Base-by-base conservation (phyloP, 2,113 vertebrate species). In the Eupsittula cactorum region DNA sequence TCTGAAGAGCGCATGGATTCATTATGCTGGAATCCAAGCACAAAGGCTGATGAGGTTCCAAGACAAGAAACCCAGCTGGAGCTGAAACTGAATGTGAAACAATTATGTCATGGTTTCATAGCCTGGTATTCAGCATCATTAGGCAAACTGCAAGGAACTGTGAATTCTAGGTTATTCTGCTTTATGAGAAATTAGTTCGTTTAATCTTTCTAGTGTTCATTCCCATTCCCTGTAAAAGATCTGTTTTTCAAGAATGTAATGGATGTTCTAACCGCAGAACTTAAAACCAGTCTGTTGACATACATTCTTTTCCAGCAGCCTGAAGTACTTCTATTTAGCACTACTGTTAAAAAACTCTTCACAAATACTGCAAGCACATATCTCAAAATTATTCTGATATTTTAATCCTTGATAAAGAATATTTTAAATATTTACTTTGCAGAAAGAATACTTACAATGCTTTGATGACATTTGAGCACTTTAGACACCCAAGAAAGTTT, bases 371-470 rank as follows among this genome's bases (percentile, higher is more conserved):
- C 70, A 79, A 83, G 50, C 11, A 5, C 25, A 0, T 75, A 88
- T 88, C 88, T 97, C 47, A 68, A 82, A 86, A 50, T 91, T 8
- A 33, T 92, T 84, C 17, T 57, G 82, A 65, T 85, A 33, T 31
- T 93, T 95, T 5, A 73, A 11, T 80, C 37, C 91, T 86, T 69
- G 78, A 86, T 92, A 86, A 94, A 46, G 76, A 88, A 35, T 91
- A 77, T 82, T 91, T 96, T 86, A 95, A 96, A 77, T 95, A 95
- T 95, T 95, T 95, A 42, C 75, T 91, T 93, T 93, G 52, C 71
- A 53, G 63, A 73, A 96, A 70, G 62, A 94, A 19, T 70, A 94
- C 25, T 77, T 94, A 20, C 10, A 62, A 10, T 82, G 33, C 85
- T 88, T 90, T 91, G 74, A 42, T 95, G 52, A 46, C 33, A 59